Evolutionary conservation across 2,113 vertebrate genomes (phyloP).

Genomic region (Sphaerodactylus townsendi): DNA sequence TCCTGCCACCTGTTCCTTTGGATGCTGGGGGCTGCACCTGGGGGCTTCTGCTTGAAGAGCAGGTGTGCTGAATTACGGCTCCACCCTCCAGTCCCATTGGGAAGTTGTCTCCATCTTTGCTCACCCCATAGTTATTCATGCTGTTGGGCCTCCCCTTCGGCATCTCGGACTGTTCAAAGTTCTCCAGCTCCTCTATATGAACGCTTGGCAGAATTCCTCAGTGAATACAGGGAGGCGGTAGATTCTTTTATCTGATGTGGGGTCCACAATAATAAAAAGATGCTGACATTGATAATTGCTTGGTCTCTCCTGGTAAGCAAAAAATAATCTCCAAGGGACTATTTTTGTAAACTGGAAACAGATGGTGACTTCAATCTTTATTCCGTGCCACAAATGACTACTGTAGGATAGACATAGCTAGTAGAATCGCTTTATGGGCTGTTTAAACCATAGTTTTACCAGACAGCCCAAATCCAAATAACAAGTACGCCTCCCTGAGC

Average conservation of each 20-base stretch:
- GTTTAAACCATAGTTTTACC: not conserved
- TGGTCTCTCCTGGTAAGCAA: not conserved
- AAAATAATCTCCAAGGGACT: not conserved
- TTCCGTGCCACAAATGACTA: not conserved
- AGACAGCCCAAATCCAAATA: not conserved
- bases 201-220: slow-evolving; percentile 81
- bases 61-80: too few relatives aligned
- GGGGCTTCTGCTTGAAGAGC: too few relatives aligned
- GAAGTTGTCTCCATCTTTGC: not conserved
- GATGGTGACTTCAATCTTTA: not conserved
- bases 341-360: not conserved
- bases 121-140: slow-evolving; percentile 97
- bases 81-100: not conserved
- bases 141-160: slow-evolving; percentile 95
- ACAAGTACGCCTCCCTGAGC: too few relatives aligned
- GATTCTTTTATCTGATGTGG: slow-evolving; percentile 81
- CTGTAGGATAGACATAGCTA: not conserved
- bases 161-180: slow-evolving; percentile 88
- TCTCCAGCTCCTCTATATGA: slow-evolving; percentile 91
- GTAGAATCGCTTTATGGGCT: not conserved
- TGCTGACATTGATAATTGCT: not conserved
- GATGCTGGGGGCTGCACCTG: too few relatives aligned
- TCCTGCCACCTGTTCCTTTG: not conserved
- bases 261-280: not conserved
- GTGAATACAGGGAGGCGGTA: slow-evolving; percentile 89